These are phyloP conservation scores for Lasioglossum marginatum DNA, from an alignment of 2,888 invertebrate genomes.

Conservation along the genomic window DNA sequence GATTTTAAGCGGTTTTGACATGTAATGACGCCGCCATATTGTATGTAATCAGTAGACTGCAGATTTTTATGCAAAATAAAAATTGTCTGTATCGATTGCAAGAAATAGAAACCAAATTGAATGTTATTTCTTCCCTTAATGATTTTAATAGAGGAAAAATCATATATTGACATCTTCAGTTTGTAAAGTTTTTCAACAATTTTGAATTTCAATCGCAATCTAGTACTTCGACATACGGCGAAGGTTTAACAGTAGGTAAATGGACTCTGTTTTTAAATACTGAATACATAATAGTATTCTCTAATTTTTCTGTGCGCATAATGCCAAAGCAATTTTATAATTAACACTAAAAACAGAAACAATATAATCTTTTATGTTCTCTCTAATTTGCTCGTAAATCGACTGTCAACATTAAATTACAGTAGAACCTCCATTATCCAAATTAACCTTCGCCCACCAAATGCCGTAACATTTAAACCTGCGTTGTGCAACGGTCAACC, in stretches of 20 bases:
- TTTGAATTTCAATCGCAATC: too few relatives aligned
- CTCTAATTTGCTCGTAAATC: neutral
- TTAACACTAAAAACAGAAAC: neutral
- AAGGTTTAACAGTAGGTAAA: neutral
- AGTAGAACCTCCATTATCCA: neutral
- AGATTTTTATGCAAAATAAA: too few relatives aligned
- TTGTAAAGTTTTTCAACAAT: too few relatives aligned
- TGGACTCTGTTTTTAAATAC: neutral
- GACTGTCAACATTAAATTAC: neutral
- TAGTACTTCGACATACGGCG: too few relatives aligned
- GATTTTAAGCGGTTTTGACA: too few relatives aligned
- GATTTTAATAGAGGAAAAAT: too few relatives aligned
- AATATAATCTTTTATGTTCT: neutral
- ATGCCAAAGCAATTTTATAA: neutral
- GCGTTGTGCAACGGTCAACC: neutral
- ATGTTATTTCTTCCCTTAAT: too few relatives aligned
- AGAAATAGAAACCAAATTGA: too few relatives aligned
- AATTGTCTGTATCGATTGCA: too few relatives aligned
- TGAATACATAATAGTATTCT: neutral
- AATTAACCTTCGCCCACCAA: conserved; percentile 1
- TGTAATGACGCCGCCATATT: too few relatives aligned
- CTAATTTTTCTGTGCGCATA: neutral
- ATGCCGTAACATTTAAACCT: neutral
- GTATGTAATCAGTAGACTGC: too few relatives aligned
- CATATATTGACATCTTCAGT: too few relatives aligned